phyloP scores from a whole-genome alignment of 2,113 vertebrate genomes.

The Ciconia stormi region DNA sequence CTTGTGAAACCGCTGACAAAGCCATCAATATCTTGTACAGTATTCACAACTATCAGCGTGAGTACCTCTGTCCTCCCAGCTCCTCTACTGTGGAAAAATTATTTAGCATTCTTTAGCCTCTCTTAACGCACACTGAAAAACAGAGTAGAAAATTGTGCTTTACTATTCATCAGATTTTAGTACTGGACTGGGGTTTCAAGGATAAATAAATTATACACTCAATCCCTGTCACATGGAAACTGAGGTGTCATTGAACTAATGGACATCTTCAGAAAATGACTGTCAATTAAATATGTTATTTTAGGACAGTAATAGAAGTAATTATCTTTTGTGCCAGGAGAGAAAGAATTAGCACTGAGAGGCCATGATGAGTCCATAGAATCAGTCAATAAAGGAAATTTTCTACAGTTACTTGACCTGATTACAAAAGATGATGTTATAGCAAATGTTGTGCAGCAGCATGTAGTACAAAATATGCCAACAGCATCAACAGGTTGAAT shows the following conservation, averaged over 20 bases:
- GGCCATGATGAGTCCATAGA: conserved; percentile 65
- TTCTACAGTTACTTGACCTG: conserved; percentile 75
- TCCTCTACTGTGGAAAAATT: neutral
- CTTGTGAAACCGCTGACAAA: neutral
- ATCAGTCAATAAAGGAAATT: conserved; percentile 71
- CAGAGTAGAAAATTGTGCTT: neutral
- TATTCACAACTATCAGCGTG: neutral
- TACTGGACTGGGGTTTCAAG: conserved; percentile 51
- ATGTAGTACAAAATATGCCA: conserved; percentile 15
- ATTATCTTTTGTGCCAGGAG: conserved; percentile 66
- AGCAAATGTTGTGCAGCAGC: conserved; percentile 42
- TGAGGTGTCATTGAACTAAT: conserved; percentile 67
- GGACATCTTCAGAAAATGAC: conserved; percentile 70
- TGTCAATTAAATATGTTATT: conserved; percentile 68
- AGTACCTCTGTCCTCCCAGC: neutral
- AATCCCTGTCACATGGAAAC: conserved; percentile 38
- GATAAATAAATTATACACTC: conserved; percentile 61
- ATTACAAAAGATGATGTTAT: conserved; percentile 54
- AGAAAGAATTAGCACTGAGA: conserved; percentile 39
- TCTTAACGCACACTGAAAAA: neutral
- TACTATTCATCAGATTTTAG: conserved; percentile 53
- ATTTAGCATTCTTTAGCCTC: neutral
- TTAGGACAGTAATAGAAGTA: conserved; percentile 69
- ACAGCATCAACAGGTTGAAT: conserved; percentile 27
- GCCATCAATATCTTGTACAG: neutral